phyloP scores from a whole-genome alignment of 2,888 invertebrate species.

The Dicyrtoma fusca region DNA sequence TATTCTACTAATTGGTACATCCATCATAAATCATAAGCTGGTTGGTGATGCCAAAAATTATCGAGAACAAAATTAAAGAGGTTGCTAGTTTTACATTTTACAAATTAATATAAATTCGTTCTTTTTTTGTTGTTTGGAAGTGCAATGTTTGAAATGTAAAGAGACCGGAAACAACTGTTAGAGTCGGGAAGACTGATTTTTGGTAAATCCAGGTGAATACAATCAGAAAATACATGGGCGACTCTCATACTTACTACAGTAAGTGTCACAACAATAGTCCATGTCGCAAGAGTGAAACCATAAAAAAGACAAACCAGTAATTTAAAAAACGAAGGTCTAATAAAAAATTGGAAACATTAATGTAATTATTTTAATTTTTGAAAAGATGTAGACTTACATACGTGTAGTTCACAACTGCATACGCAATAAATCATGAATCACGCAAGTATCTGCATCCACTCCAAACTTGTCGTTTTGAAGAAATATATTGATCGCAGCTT shows the following conservation, averaged over 20 bases:
- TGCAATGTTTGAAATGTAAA: too few species aligned
- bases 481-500: slow-evolving; percentile 73
- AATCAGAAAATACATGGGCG: slow-evolving; percentile 68
- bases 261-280: slow-evolving; percentile 81
- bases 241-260: slow-evolving; percentile 69
- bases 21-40: too few species aligned
- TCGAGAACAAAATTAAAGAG: too few species aligned
- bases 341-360: background rate
- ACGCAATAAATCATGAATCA: too few species aligned
- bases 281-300: slow-evolving; percentile 71
- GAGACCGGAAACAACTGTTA: slow-evolving; percentile 64
- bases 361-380: background rate
- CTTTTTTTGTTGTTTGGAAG: too few species aligned
- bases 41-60: too few species aligned
- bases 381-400: slow-evolving; percentile 59
- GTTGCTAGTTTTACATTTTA: too few species aligned
- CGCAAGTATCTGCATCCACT: slow-evolving; percentile 43
- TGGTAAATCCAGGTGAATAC: slow-evolving; percentile 60
- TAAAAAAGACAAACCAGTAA: background rate
- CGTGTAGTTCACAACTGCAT: slow-evolving; percentile 67
- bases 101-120: too few species aligned
- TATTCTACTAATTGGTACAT: too few species aligned
- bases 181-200: slow-evolving; percentile 42
- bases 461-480: slow-evolving; percentile 69
- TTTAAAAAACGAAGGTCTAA: too few species aligned